A percentile compares a stretch with the other conserved stretches of the same genome.
Evolutionary conservation across 2,797 vertebrate genomes (phyloP).

Genomic region (Cyclura pinguis): DNA sequence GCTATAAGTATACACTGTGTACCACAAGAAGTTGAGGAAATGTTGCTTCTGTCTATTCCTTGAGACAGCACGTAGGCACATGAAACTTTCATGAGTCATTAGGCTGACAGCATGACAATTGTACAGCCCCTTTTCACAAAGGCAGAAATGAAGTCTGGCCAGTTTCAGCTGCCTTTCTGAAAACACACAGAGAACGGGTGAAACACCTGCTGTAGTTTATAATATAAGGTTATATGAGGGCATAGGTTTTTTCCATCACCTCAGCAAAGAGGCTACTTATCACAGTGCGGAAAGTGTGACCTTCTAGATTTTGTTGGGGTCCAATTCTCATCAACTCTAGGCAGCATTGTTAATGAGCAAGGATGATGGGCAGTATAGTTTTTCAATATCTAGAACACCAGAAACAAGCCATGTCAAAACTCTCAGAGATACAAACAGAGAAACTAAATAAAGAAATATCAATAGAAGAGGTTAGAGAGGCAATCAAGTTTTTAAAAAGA

Average conservation of each 20-base stretch:
- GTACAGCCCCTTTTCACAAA: background rate
- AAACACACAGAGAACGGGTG: background rate
- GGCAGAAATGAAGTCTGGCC: slow-evolving; percentile 19
- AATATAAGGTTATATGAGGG: background rate
- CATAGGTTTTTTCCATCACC: background rate
- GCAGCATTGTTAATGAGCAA: no score
- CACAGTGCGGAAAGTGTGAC: no score
- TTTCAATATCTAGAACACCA: no score
- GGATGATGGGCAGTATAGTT: no score
- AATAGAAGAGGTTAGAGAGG: no score
- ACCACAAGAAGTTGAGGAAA: background rate
- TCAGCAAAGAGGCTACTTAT: no score
- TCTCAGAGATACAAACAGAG: no score
- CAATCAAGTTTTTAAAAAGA: no score
- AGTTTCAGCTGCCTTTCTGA: background rate
- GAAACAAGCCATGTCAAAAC: no score
- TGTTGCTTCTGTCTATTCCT: background rate
- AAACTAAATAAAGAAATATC: no score
- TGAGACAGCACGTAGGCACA: slow-evolving; percentile 27
- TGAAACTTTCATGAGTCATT: slow-evolving; percentile 20
- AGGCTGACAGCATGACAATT: background rate
- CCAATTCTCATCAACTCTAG: no score
- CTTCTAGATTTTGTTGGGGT: no score
- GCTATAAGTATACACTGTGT: background rate
- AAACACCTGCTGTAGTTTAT: background rate